Base-by-base conservation (phyloP, 2,113 vertebrate species). In the Solea senegalensis region DNA sequence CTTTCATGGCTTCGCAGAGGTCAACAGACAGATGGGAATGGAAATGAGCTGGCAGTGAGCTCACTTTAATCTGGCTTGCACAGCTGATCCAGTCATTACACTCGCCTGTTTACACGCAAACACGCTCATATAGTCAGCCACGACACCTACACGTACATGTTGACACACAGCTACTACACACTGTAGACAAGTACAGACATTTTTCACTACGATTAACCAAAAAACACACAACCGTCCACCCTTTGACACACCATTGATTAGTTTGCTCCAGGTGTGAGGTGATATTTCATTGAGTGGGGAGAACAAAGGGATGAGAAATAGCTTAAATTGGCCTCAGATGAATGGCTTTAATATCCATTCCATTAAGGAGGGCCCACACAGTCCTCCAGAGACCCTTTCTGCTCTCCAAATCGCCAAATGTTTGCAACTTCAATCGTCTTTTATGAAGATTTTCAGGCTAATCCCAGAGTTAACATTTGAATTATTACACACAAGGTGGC, bases 11-110 rank as follows among this genome's bases (percentile, higher is more conserved):
- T 84, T 87, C 76, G 68, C 70, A 83, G 89, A 91, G 93, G 91
- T 93, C 92, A 92, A 90, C 82, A 92, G 90, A 93, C 93, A 93
- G 93, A 94, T 94, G 93, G 93, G 91, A 87, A 92, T 90, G 88
- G 85, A 92, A 92, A 92, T 92, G 87, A 93, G 89, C 78, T 83
- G 84, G 77, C 80, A 62, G 82, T 73, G 77, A 86, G 86, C 88
- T 89, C 86, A 91, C 90, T 90, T 90, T 91, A 93, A 94, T 92
- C 90, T 89, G 84, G 72, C 85, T 85, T 21, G 26, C 85, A 77
- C 90, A 91, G 86, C 89, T 93, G 90, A 92, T 90, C 79, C 86
- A 82, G 86, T 82, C 87, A 90, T 91, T 88, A 91, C 73, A 84
- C 85, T 85, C 39, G 72, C 61, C 88, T 86, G 85, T 85, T 89